phyloP scores from a whole-genome alignment of 2,888 invertebrate genomes.

The Eledone cirrhosa region DNA sequence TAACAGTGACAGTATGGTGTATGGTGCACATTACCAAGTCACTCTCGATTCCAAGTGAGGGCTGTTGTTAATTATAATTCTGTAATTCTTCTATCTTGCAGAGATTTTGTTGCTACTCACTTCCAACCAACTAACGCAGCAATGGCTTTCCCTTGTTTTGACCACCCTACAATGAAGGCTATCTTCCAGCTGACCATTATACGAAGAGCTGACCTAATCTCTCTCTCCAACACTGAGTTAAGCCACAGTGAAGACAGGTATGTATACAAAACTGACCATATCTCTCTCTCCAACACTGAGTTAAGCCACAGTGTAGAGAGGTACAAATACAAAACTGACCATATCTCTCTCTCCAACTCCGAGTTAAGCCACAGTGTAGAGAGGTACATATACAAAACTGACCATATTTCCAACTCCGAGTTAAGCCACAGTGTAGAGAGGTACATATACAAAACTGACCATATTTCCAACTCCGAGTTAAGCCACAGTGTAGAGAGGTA shows the following conservation, averaged over 20 bases:
- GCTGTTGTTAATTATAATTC: too few species aligned
- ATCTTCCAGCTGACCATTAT: constrained; percentile 81
- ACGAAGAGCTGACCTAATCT: constrained; percentile 41
- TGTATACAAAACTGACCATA: constrained; percentile 37
- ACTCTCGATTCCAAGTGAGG: too few species aligned
- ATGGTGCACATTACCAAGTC: too few species aligned
- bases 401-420: constrained; percentile 52
- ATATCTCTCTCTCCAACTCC: constrained; percentile 54
- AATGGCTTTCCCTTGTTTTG: constrained; percentile 92
- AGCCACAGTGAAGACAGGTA: too few species aligned
- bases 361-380: constrained; percentile 26
- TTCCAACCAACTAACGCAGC: constrained; percentile 94
- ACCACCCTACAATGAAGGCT: constrained; percentile 87
- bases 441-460: too few species aligned
- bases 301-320: too few species aligned
- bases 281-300: constrained; percentile 55
- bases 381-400: constrained; percentile 30
- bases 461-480: too few species aligned
- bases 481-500: too few species aligned
- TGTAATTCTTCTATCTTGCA: constrained; percentile 35
- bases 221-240: constrained; percentile 54
- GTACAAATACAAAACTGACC: constrained; percentile 34
- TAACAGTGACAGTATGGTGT: too few species aligned
- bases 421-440: too few species aligned
- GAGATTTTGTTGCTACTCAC: constrained; percentile 78